A percentile compares a stretch with the other conserved stretches of the same genome.
Evolutionary conservation across 2,797 vertebrate species (phyloP).

Genomic region (Gadopsis marmoratus): DNA sequence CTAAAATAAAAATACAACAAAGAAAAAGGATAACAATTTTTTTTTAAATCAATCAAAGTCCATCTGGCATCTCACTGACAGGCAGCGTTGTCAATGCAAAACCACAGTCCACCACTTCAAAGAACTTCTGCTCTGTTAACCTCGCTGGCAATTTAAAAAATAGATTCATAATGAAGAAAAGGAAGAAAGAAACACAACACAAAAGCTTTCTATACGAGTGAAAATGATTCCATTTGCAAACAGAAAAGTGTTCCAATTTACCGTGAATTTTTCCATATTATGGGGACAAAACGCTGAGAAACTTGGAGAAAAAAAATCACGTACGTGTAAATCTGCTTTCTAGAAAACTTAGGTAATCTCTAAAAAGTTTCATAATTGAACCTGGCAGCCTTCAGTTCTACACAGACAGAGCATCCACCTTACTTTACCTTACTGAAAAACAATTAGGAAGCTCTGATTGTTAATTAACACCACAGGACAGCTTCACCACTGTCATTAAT

Average conservation of each 20-base stretch:
- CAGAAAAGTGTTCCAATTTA: background rate
- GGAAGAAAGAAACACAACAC: background rate
- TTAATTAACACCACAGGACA: conserved; percentile 43
- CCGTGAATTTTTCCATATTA: background rate
- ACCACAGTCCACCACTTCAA: background rate
- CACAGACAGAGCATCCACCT: conserved; percentile 4
- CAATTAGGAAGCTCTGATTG: conserved; percentile 46
- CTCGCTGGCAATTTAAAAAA: conserved; percentile 4
- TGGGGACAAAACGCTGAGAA: background rate
- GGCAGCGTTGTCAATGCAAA: background rate
- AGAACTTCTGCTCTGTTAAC: conserved; percentile 13
- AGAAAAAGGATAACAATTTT: conserved; percentile 4
- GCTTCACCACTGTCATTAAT: conserved; percentile 56
- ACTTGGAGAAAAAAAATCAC: conserved; percentile 11
- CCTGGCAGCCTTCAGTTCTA: background rate
- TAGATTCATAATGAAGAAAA: background rate
- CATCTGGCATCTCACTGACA: conserved; percentile 27
- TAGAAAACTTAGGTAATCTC: background rate
- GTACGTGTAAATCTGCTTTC: background rate
- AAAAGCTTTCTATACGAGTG: background rate
- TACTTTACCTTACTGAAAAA: conserved; percentile 28
- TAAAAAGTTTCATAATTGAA: conserved; percentile 16
- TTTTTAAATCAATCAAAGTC: conserved; percentile 17
- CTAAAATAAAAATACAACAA: conserved; percentile 31
- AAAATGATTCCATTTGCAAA: background rate